These are phyloP conservation scores for Apodemia hepburni DNA, from an alignment of 2,888 invertebrate species.

Conservation along the genomic window DNA sequence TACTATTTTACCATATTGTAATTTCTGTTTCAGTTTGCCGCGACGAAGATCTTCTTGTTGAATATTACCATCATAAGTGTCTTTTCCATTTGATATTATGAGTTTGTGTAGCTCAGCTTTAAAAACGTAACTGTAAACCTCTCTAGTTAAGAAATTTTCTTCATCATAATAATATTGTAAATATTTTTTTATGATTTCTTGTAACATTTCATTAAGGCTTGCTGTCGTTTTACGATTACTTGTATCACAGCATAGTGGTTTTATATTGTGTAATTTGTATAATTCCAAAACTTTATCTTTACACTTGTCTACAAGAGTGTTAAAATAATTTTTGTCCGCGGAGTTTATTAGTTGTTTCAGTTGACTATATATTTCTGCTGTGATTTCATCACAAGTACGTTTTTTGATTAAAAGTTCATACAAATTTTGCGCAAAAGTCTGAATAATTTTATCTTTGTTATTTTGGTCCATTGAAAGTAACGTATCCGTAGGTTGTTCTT, in stretches of 20 bases:
- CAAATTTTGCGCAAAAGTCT: not conserved
- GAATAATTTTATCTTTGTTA: not conserved
- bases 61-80: not conserved
- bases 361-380: not conserved
- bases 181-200: constrained; percentile 34
- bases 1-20: constrained; percentile 37
- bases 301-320: not conserved
- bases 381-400: not conserved
- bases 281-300: not conserved
- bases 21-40: constrained; percentile 20
- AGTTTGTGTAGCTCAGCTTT: constrained; percentile 39
- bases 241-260: not conserved
- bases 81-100: not conserved
- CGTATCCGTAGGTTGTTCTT: not conserved
- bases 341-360: not conserved
- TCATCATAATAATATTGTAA: constrained; percentile 46
- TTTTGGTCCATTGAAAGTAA: not conserved
- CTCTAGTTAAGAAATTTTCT: constrained; percentile 43
- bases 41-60: not conserved
- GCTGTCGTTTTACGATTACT: not conserved
- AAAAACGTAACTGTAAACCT: constrained; percentile 44
- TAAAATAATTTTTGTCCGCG: not conserved
- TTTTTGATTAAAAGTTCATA: not conserved
- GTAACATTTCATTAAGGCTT: not conserved
- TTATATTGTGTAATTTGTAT: not conserved